Percentiles rank a stretch among this genome's conserved stretches.
Conservation (phyloP, 1,140 invertebrate species). For the Rhopalosiphum padi region DNA sequence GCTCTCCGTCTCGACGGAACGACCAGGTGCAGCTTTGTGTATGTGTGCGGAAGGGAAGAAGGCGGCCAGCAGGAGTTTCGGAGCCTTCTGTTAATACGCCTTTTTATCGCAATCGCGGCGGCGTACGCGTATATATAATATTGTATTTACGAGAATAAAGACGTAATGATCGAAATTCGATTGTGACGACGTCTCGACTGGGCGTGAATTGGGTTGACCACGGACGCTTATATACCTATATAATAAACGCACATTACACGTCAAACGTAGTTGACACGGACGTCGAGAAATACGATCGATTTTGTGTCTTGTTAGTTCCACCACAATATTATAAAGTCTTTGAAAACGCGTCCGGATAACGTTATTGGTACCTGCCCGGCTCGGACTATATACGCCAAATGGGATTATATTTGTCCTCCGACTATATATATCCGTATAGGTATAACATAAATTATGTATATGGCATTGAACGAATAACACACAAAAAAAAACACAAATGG, state of each 20-base stretch:
- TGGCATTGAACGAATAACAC: background rate
- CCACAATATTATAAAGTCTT: background rate
- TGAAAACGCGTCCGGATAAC: constrained; percentile 23
- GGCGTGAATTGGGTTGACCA: constrained; percentile 39
- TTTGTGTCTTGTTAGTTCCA: background rate
- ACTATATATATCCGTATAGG: background rate
- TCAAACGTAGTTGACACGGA: background rate
- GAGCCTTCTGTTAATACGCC: background rate
- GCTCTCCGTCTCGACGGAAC: background rate
- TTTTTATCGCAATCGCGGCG: constrained; percentile 14
- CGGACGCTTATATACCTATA: background rate
- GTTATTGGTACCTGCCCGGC: background rate
- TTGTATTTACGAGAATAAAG: background rate
- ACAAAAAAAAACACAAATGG: background rate
- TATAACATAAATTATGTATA: background rate
- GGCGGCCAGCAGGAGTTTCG: background rate
- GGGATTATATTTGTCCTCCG: constrained; percentile 36
- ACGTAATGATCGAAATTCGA: constrained; percentile 25
- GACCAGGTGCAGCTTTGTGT: constrained; percentile 41
- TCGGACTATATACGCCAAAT: background rate
- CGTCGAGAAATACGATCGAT: constrained; percentile 25
- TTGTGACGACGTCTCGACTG: constrained; percentile 28
- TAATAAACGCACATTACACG: too few relatives aligned
- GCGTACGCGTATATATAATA: background rate
- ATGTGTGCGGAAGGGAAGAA: constrained; percentile 21